phyloP scores from a whole-genome alignment of 2,888 invertebrate species.

The Metallyticus violacea region DNA sequence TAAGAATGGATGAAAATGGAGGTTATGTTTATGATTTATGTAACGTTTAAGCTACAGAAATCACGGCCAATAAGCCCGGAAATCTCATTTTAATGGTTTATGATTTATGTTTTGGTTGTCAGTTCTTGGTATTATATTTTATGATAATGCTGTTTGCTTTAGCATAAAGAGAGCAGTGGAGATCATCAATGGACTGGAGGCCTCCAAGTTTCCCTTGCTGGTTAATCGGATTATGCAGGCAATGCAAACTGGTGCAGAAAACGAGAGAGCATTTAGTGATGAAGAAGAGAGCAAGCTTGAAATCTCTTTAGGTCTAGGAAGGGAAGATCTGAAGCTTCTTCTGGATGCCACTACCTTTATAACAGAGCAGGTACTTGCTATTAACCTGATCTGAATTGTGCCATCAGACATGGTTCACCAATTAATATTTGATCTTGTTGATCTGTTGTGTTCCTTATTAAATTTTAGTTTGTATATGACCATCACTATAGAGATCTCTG shows the following conservation, averaged over 20 bases:
- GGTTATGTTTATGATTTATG: background rate
- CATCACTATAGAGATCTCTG: too few relatives aligned
- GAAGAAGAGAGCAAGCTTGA: conserved; percentile 34
- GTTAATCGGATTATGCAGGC: conserved; percentile 31
- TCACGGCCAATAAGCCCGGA: too few relatives aligned
- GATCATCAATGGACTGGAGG: conserved; percentile 31
- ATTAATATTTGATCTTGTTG: too few relatives aligned
- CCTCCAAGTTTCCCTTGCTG: conserved; percentile 33
- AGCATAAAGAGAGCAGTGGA: conserved; percentile 29
- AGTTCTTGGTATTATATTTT: background rate
- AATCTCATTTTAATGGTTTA: too few relatives aligned
- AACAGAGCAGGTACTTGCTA: conserved; percentile 28
- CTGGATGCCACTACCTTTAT: conserved; percentile 29
- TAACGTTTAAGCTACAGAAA: too few relatives aligned
- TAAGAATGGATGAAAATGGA: background rate
- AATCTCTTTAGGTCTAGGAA: conserved; percentile 28
- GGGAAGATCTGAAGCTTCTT: conserved; percentile 27
- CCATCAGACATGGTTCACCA: too few relatives aligned
- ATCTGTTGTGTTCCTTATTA: too few relatives aligned
- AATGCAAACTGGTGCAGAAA: conserved; percentile 17
- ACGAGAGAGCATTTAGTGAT: conserved; percentile 28
- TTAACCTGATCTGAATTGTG: too few relatives aligned
- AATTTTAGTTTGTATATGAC: too few relatives aligned
- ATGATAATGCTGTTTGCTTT: background rate
- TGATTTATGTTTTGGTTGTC: too few relatives aligned